These are phyloP conservation scores for Cerceris ruficornis DNA, from an alignment of 2,888 invertebrate genomes.

Conservation along the genomic window DNA sequence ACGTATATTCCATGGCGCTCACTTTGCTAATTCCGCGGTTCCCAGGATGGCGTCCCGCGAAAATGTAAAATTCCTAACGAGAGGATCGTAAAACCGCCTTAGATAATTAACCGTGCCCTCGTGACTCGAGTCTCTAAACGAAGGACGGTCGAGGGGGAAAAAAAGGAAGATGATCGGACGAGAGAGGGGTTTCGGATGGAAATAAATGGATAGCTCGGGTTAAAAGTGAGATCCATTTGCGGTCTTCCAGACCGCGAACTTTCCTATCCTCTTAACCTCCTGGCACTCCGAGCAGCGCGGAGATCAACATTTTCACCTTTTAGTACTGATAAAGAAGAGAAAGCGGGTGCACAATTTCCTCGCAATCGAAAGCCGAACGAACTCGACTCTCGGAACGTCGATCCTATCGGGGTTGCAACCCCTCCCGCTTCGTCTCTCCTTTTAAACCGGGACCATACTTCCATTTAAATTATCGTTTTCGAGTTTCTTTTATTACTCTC, in stretches of 20 bases:
- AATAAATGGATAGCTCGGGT: too few relatives aligned
- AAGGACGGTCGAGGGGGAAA: too few relatives aligned
- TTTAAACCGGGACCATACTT: background rate
- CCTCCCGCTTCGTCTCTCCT: background rate
- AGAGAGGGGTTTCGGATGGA: too few relatives aligned
- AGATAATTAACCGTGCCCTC: too few relatives aligned
- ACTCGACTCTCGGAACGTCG: constrained; percentile 21
- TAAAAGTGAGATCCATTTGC: too few relatives aligned
- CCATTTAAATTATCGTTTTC: constrained; percentile 36
- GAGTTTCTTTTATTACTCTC: too few relatives aligned
- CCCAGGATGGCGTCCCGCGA: background rate
- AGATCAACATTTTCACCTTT: constrained; percentile 39
- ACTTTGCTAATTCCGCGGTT: constrained; percentile 10
- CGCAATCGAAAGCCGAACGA: constrained; percentile 31
- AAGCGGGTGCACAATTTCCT: constrained; percentile 4
- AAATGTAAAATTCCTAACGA: background rate
- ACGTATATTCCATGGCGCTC: background rate
- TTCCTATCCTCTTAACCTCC: background rate
- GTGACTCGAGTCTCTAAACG: too few relatives aligned
- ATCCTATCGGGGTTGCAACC: constrained; percentile 30
- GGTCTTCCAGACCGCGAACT: background rate
- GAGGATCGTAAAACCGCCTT: background rate
- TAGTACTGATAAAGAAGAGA: constrained; percentile 22
- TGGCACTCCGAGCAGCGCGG: constrained; percentile 3
- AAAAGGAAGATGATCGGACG: too few relatives aligned